Percentiles rank a stretch among this genome's conserved stretches.
Evolutionary conservation across 2,113 vertebrate species (phyloP).

Genomic region (Dipodomys merriami): DNA sequence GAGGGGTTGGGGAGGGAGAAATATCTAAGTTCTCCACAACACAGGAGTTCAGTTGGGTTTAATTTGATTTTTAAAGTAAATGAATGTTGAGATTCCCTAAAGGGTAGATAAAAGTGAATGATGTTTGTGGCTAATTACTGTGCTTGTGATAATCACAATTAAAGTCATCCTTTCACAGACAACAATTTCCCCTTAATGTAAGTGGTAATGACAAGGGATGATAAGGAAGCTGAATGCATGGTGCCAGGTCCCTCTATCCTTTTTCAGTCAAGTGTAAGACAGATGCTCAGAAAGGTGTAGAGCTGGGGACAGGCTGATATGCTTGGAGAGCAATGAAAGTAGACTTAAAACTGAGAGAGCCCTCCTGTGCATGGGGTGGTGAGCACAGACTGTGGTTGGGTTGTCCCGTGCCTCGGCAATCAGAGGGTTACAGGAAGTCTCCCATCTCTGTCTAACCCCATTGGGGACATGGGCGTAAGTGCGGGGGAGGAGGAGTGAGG

Average conservation of each 20-base stretch:
- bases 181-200: background rate
- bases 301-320: background rate
- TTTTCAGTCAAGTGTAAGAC: background rate
- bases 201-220: background rate
- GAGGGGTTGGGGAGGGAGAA: background rate
- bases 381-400: accelerated
- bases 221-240: background rate
- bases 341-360: background rate
- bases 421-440: accelerated
- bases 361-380: background rate
- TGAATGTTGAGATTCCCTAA: background rate
- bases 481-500: background rate
- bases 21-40: background rate
- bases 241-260: background rate
- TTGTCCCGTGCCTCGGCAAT: background rate
- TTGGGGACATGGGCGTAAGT: background rate
- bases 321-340: background rate
- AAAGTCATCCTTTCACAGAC: background rate
- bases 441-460: background rate
- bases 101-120: background rate
- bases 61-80: slow-evolving; percentile 29
- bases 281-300: background rate
- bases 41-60: background rate
- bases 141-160: background rate
- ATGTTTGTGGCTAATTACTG: background rate